phyloP scores from a whole-genome alignment of 2,888 invertebrate genomes.

The Reticulitermes lucifugus region DNA sequence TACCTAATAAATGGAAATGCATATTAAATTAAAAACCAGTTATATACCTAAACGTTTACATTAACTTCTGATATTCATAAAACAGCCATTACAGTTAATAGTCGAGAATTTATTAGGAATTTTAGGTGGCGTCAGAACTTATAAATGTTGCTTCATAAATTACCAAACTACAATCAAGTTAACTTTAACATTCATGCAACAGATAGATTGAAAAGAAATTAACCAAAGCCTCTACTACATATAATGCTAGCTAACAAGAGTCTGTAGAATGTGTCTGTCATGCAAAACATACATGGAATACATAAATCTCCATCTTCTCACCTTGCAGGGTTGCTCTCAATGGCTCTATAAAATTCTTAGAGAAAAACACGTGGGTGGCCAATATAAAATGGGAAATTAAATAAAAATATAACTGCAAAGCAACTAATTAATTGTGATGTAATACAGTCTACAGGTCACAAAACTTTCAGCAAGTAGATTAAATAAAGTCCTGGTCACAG shows the following conservation, averaged over 20 bases:
- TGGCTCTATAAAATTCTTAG: constrained; percentile 32
- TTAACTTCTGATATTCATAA: not conserved
- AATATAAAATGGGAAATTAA: not conserved
- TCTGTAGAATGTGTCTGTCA: not conserved
- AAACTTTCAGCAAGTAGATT: not conserved
- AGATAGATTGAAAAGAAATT: not conserved
- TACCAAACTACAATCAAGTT: not conserved
- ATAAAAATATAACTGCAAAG: not conserved
- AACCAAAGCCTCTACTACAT: not conserved
- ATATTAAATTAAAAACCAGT: not conserved
- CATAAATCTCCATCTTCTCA: constrained; percentile 1
- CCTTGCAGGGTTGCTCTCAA: constrained; percentile 24
- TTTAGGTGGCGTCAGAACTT: not conserved
- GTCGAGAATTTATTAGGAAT: not conserved
- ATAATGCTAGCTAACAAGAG: not conserved
- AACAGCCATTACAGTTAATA: no score
- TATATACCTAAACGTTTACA: not conserved
- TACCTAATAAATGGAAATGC: no score
- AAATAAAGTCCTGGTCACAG: constrained; percentile 19
- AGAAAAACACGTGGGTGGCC: constrained; percentile 33
- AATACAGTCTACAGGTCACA: not conserved
- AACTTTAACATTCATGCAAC: not conserved
- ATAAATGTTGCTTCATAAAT: not conserved
- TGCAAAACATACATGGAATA: constrained; percentile 13
- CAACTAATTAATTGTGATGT: constrained; percentile 12